Evolutionary conservation across 2,797 vertebrate genomes (phyloP).

Genomic region (Staurois parvus): DNA sequence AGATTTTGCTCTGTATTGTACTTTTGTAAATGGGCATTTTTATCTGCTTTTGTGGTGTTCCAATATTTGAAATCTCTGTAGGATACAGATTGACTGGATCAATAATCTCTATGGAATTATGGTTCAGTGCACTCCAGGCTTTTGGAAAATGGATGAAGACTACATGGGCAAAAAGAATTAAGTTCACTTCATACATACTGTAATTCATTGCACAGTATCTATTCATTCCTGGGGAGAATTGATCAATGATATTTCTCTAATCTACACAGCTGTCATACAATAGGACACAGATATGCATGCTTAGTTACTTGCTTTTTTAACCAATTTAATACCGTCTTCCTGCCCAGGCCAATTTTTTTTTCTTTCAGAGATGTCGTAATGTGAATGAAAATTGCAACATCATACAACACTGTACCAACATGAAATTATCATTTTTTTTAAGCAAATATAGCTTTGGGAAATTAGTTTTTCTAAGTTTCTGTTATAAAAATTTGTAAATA

Average conservation of each 20-base stretch:
- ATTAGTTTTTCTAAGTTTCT: no score
- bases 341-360: no score
- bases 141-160: not conserved
- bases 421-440: no score
- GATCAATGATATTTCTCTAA: no score
- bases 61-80: not conserved
- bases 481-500: no score
- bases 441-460: no score
- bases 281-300: not conserved
- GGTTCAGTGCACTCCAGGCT: not conserved
- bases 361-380: no score
- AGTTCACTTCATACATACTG: not conserved
- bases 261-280: not conserved
- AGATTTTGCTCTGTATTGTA: no score
- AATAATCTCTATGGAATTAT: not conserved
- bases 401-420: no score
- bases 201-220: not conserved
- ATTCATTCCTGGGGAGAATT: not conserved
- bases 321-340: no score
- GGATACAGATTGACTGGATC: not conserved
- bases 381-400: no score
- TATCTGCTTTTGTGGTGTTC: not conserved
- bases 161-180: not conserved
- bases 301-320: no score
- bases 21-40: not conserved